A percentile compares a stretch with the other conserved stretches of the same genome.
Conservation (phyloP, 2,797 vertebrate genomes). For the Halcyon chelicuti region DNA sequence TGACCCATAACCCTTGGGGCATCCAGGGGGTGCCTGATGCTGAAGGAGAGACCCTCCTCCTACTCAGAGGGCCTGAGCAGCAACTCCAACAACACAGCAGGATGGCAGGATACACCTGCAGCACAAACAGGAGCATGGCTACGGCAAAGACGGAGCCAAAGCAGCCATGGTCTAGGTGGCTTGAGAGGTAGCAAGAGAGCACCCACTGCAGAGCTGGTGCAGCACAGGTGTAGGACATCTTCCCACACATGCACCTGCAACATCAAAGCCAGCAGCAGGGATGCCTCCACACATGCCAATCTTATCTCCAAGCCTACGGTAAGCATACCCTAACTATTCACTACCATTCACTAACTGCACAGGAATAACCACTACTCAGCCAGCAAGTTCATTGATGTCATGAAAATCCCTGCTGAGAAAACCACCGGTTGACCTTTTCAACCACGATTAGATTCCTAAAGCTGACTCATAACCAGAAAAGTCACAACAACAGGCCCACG, state of each 20-base stretch:
- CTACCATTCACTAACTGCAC: background rate
- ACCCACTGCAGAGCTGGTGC: background rate
- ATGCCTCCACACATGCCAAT: background rate
- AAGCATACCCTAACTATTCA: background rate
- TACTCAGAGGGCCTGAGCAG: background rate
- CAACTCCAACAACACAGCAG: background rate
- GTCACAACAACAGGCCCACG: background rate
- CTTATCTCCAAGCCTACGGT: background rate
- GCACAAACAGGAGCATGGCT: background rate
- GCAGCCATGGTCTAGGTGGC: rapidly evolving
- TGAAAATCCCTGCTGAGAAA: constrained; percentile 13
- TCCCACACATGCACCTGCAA: background rate
- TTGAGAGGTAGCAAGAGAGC: background rate
- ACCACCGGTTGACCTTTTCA: constrained; percentile 12
- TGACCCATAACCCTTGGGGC: background rate
- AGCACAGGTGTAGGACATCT: background rate
- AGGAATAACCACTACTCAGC: constrained; percentile 22
- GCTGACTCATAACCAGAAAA: constrained; percentile 49
- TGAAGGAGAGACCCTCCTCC: background rate
- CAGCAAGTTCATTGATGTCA: constrained; percentile 9
- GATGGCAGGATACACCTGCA: rapidly evolving
- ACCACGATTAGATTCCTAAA: constrained; percentile 41
- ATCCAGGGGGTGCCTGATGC: background rate
- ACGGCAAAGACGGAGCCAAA: background rate
- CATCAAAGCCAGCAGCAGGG: rapidly evolving